phyloP scores from a whole-genome alignment of 2,113 vertebrate genomes.

The Mungos mungo region DNA sequence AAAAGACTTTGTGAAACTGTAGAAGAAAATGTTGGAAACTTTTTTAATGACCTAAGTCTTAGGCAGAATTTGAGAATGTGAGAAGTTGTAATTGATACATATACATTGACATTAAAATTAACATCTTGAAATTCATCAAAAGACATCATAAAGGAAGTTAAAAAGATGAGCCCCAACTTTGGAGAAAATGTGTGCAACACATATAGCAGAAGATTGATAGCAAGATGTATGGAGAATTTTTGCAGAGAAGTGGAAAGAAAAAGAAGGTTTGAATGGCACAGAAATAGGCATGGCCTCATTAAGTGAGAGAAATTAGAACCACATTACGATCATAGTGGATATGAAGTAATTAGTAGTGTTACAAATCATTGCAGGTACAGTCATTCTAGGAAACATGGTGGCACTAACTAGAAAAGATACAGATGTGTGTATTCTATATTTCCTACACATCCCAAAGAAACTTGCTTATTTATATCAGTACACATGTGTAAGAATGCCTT shows the following conservation, averaged over 20 bases:
- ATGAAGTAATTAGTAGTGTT: neutral
- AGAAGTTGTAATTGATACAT: neutral
- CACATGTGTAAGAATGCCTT: neutral
- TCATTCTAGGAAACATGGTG: neutral
- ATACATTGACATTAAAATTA: neutral
- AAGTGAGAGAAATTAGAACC: constrained; percentile 8
- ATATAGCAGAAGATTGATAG: neutral
- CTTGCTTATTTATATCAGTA: neutral
- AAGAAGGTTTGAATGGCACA: neutral
- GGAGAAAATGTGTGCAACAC: neutral
- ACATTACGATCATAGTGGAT: neutral
- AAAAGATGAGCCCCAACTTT: neutral
- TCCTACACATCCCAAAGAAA: neutral
- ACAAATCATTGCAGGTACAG: neutral
- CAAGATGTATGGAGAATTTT: neutral
- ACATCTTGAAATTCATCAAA: constrained; percentile 3
- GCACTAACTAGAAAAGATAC: neutral
- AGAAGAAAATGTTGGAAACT: neutral
- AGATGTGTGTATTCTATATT: neutral
- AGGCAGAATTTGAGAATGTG: neutral
- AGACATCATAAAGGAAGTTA: neutral
- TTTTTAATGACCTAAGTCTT: neutral
- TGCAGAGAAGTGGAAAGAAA: neutral
- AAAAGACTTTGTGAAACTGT: neutral
- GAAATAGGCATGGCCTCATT: neutral